phyloP scores from a whole-genome alignment of 2,797 vertebrate genomes.

The Melanotaenia nigrans region DNA sequence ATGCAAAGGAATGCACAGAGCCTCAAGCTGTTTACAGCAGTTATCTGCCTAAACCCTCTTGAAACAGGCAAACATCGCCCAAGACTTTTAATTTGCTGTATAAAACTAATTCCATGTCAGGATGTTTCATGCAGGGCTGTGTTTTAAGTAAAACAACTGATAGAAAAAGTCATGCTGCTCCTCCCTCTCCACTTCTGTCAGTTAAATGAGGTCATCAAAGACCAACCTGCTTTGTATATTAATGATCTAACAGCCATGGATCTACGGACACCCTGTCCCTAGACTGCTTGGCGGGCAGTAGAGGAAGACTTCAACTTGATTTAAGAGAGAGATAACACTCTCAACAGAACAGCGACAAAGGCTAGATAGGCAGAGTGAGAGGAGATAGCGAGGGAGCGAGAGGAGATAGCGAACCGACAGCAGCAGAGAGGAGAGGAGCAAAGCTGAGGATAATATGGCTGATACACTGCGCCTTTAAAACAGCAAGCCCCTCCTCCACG shows the following conservation, averaged over 20 bases:
- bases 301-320: conserved; percentile 68
- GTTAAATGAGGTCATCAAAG: conserved; percentile 77
- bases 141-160: conserved; percentile 25
- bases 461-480: conserved; percentile 82
- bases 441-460: conserved; percentile 40
- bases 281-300: conserved; percentile 44
- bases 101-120: conserved; percentile 47
- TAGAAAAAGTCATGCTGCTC: conserved; percentile 49
- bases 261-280: conserved; percentile 61
- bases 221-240: conserved; percentile 73
- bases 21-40: conserved; percentile 43
- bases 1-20: conserved; percentile 59
- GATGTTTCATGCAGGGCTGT: conserved; percentile 39
- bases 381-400: conserved; percentile 57
- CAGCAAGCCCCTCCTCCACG: conserved; percentile 75
- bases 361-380: conserved; percentile 59
- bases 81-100: conserved; percentile 45
- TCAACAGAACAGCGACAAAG: conserved; percentile 70
- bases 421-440: conserved; percentile 43
- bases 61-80: conserved; percentile 38
- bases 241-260: conserved; percentile 67
- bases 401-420: conserved; percentile 23
- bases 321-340: conserved; percentile 62
- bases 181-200: conserved; percentile 61
- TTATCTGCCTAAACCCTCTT: conserved; percentile 49